These are phyloP conservation scores for Eristalis pertinax DNA, from an alignment of 2,888 invertebrate genomes.

Conservation along the genomic window DNA sequence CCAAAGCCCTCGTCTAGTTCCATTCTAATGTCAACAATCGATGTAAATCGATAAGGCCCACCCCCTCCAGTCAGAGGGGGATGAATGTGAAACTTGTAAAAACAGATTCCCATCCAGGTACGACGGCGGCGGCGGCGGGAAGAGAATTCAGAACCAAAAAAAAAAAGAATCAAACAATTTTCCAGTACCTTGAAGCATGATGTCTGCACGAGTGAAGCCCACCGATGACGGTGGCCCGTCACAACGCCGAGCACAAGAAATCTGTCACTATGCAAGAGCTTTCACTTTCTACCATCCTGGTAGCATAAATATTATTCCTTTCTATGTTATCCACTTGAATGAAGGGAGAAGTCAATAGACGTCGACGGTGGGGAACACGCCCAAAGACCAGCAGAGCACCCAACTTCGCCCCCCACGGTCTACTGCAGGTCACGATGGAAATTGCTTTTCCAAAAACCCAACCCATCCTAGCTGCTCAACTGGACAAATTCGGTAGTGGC, in stretches of 20 bases:
- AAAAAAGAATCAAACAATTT: constrained; percentile 63
- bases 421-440: constrained; percentile 21
- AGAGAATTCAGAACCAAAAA: neutral
- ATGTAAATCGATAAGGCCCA: constrained; percentile 60
- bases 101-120: constrained; percentile 38
- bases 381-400: neutral
- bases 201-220: constrained; percentile 66
- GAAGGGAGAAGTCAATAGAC: constrained; percentile 64
- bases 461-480: constrained; percentile 6
- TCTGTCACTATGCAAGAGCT: constrained; percentile 39
- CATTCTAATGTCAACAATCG: constrained; percentile 64
- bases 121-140: neutral
- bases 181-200: constrained; percentile 63
- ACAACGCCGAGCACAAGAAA: neutral
- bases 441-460: constrained; percentile 1
- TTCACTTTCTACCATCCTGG: constrained; percentile 67
- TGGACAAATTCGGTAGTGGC: constrained; percentile 39
- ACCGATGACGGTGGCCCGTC: constrained; percentile 14
- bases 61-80: neutral
- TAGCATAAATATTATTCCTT: constrained; percentile 65
- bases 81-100: constrained; percentile 62
- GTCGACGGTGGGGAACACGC: neutral
- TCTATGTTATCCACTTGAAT: constrained; percentile 64
- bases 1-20: neutral
- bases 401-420: neutral